Evolutionary conservation across 2,888 invertebrate genomes (phyloP), one percentile per base, ranked within the genome.

Genomic region (Mesochorus sp.): DNA sequence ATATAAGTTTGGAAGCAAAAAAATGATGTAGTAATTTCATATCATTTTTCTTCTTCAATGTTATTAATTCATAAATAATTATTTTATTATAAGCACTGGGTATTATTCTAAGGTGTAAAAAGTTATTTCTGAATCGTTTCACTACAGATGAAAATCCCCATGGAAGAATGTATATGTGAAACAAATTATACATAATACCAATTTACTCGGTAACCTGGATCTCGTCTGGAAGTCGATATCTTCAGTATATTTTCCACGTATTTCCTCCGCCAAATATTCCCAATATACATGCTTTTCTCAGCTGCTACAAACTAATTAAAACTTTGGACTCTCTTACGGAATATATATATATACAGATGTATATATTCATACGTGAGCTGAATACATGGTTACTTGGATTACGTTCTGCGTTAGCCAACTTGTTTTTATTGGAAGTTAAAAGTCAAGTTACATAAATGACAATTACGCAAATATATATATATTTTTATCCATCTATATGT

Each of bases 401-500:
- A 53, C 53, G 4, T 21, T 21, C 21, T 49, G 21, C 55, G 39
- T 39, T 66, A 49, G 39, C 51, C 39, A 73, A 57, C 28, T 47
- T 73, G 47, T 64, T n/a, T n/a, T 73, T 73, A 64, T 55, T 34
- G 21, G 26, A 14, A 28, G 26, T 21, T 26, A 19, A 57, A 57
- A 28, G 51, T 26, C 53, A 28, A 10, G 53, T 66, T 53, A 53
- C 37, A 37, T 26, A 26, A 37, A 53, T 66, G 17, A 28, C 14
- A n/a, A n/a, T 34, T 34, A 34, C 8, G 1, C 4, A 10, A 2
- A 31, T 31, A 31, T 31, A 31, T 31, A 31, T 31, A 1, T 31
- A 31, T n/a, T n/a, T 31, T 1, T 31, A 2, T 31, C 1, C 10
- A 31, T 1, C 2, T 34, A 34, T 34, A n/a, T 34, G 2, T 34